Base-by-base conservation (phyloP, 1,140 invertebrate species). In the Drosophila persimilis region DNA sequence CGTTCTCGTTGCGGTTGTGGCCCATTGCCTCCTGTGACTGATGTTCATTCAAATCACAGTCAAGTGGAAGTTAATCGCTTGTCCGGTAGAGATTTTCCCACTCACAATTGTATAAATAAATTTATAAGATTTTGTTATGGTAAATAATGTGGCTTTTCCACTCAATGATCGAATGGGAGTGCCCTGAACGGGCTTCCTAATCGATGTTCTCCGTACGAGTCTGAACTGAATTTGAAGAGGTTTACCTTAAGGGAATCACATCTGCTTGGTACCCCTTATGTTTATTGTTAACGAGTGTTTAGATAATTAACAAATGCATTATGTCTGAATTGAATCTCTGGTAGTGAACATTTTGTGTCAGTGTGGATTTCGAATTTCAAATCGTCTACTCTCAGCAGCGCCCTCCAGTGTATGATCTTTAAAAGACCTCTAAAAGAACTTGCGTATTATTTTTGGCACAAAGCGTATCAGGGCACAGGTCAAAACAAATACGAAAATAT, bases 401-500 rank as follows among this genome's bases (percentile, higher is more conserved):
- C 11, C 20, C 20, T 17, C 17, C 17, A 17, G 17, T 17, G 17
- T 17, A 17, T 17, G 17, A 17, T 17, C 17, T 17, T 1, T 17
- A 17, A 17, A 17, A 17, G 17, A 17, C 17, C 17, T 20, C 29
- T 66, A 59, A 6, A 31, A 26, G 13, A 73, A 9, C 13, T 66
- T 66, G 15, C 61, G 48, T 8, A 74, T 0, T 6, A 78, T 11
- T n/a, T 72, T 52, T 0, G 81, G 73, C 7, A 57, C 31, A 20
- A 86, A 8, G 15, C 81, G 56, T 7, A 86, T 71, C 3, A 73
- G 41, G 0, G 70, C 62, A 50, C 77, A 81, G 11, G 80, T 41
- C 3, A 71, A 24, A 1, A 29, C 59, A 11, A 86, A 86, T 0
- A 86, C 53, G 1, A 86, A 48, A 0, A 86, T 22, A 53, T 46